These are phyloP conservation scores for Macaria liturata DNA, from an alignment of 2,888 invertebrate species.

Conservation along the genomic window DNA sequence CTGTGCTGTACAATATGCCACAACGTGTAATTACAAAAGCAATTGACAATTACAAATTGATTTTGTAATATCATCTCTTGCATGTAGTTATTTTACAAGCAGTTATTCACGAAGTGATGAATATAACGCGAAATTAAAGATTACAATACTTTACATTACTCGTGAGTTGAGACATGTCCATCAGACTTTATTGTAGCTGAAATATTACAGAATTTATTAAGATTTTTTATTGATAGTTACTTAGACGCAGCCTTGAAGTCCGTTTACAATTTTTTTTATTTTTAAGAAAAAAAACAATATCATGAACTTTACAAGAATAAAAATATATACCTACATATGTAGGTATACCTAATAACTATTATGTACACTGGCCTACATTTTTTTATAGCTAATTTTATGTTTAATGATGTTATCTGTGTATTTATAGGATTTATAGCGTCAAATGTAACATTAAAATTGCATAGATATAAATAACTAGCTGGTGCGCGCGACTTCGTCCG, in stretches of 20 bases:
- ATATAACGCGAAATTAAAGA: not conserved
- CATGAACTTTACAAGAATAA: too few species aligned
- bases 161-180: constrained; percentile 9
- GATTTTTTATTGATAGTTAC: constrained; percentile 7
- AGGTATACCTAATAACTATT: too few species aligned
- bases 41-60: constrained; percentile 3
- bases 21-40: constrained; percentile 7
- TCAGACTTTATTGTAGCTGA: constrained; percentile 6
- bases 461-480: too few species aligned
- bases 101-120: not conserved
- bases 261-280: too few species aligned
- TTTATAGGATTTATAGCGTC: too few species aligned
- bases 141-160: constrained; percentile 2
- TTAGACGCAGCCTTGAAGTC: not conserved
- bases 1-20: constrained; percentile 8
- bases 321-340: too few species aligned
- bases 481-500: too few species aligned
- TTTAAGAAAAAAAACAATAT: too few species aligned
- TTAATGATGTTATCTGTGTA: too few species aligned
- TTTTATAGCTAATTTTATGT: too few species aligned
- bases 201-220: constrained; percentile 4
- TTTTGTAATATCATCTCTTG: constrained; percentile 7
- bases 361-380: too few species aligned
- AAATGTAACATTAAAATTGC: too few species aligned
- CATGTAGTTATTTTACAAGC: constrained; percentile 8